phyloP scores from a whole-genome alignment of 2,113 vertebrate species.

The Otolemur garnettii region DNA sequence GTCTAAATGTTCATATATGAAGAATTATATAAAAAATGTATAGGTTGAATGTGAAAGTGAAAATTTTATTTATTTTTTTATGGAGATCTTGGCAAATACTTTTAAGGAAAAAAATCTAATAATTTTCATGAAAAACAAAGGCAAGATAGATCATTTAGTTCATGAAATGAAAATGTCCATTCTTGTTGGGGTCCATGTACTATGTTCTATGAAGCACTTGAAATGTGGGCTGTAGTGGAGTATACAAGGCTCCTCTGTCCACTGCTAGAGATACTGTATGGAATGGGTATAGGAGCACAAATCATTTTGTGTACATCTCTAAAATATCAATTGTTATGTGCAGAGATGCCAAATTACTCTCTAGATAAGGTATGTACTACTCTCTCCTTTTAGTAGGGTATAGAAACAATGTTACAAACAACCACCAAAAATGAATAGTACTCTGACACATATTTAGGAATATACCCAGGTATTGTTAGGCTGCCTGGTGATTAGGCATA shows the following conservation, averaged over 20 bases:
- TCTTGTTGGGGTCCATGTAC: not conserved
- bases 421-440: not conserved
- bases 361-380: not conserved
- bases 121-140: not conserved
- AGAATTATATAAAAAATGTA: not conserved
- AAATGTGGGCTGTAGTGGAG: not conserved
- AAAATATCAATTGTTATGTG: not conserved
- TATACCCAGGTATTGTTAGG: not conserved
- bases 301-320: not conserved
- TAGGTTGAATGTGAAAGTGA: not conserved
- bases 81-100: not conserved
- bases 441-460: not conserved
- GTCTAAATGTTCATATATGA: conserved; percentile 30
- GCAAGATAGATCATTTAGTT: not conserved
- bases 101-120: not conserved
- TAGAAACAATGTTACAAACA: not conserved
- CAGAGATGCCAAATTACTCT: not conserved
- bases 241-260: not conserved
- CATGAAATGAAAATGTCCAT: not conserved
- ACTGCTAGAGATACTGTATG: not conserved
- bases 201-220: not conserved
- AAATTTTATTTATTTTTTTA: conserved; percentile 13
- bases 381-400: not conserved
- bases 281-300: not conserved
- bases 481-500: not conserved